These are phyloP conservation scores for Manis pentadactyla DNA, from an alignment of 2,797 vertebrate species.

Conservation along the genomic window DNA sequence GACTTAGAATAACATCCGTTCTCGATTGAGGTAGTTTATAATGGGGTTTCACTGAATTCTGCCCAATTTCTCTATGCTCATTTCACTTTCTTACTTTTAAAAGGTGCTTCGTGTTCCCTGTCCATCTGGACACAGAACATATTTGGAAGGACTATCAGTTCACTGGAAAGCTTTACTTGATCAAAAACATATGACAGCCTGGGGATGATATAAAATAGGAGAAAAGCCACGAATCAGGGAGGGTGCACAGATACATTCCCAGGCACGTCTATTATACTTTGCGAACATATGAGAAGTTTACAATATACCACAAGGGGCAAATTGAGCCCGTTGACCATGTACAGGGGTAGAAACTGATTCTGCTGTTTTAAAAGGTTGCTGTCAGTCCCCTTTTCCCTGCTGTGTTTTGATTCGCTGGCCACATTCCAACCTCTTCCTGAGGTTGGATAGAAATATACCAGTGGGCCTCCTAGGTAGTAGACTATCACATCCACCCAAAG, in stretches of 20 bases:
- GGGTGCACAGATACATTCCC: neutral
- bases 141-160: slow-evolving; percentile 58
- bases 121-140: slow-evolving; percentile 31
- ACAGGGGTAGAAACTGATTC: neutral
- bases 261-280: neutral
- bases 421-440: slow-evolving; percentile 33
- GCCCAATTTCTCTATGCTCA: slow-evolving; percentile 30
- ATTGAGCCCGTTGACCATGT: neutral
- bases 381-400: neutral
- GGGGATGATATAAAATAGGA: neutral
- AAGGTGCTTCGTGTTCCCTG: slow-evolving; percentile 36
- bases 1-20: neutral
- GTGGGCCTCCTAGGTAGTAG: neutral
- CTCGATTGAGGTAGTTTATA: neutral
- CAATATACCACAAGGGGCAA: neutral
- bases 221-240: neutral
- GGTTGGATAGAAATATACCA: slow-evolving; percentile 43
- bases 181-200: slow-evolving; percentile 53
- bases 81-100: slow-evolving; percentile 49
- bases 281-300: neutral
- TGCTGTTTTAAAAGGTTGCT: neutral
- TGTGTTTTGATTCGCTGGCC: slow-evolving; percentile 57
- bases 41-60: slow-evolving; percentile 10
- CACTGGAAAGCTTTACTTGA: slow-evolving; percentile 27
- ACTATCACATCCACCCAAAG: slow-evolving; percentile 12